Conservation (phyloP, 30 jellyfish, hydroid and myxozoan genomes). For the Aurelia sp. region DNA sequence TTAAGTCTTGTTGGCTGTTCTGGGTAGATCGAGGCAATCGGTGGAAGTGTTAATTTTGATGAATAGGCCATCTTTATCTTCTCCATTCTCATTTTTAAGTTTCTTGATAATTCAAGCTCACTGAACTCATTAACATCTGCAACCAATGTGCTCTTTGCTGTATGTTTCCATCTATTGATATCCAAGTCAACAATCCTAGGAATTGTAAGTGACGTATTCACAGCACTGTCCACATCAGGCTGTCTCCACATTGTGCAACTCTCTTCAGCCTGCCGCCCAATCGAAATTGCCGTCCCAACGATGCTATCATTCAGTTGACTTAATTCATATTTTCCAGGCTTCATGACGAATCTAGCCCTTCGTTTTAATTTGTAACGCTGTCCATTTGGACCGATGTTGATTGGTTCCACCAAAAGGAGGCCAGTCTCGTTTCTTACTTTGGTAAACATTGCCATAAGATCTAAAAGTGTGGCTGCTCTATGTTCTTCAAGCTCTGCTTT, state of each 20-base stretch:
- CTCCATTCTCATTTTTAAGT: conserved; percentile 35
- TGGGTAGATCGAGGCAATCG: conserved; percentile 80
- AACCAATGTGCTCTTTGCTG: conserved; percentile 41
- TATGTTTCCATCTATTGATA: conserved; percentile 72
- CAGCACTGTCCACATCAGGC: conserved; percentile 11
- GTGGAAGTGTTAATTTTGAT: conserved; percentile 68
- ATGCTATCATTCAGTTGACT: conserved; percentile 23
- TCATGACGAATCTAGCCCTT: neutral
- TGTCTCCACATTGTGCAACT: conserved; percentile 62
- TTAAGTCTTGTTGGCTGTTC: conserved; percentile 17
- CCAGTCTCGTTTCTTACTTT: conserved; percentile 73
- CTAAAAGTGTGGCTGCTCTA: conserved; percentile 33
- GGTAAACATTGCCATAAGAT: conserved; percentile 52
- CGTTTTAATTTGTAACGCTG: neutral
- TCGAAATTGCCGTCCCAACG: conserved; percentile 38
- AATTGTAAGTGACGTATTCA: conserved; percentile 16
- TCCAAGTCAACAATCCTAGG: conserved; percentile 79
- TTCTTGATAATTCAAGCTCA: conserved; percentile 3
- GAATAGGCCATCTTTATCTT: conserved; percentile 60
- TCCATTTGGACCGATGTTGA: neutral
- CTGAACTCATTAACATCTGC: conserved; percentile 37
- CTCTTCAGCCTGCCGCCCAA: conserved; percentile 16
- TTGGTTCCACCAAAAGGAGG: conserved; percentile 58
- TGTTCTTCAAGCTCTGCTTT: conserved; percentile 48
- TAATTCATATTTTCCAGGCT: conserved; percentile 6